Base-by-base conservation (phyloP, 2,113 vertebrate species). In the Tyto alba region DNA sequence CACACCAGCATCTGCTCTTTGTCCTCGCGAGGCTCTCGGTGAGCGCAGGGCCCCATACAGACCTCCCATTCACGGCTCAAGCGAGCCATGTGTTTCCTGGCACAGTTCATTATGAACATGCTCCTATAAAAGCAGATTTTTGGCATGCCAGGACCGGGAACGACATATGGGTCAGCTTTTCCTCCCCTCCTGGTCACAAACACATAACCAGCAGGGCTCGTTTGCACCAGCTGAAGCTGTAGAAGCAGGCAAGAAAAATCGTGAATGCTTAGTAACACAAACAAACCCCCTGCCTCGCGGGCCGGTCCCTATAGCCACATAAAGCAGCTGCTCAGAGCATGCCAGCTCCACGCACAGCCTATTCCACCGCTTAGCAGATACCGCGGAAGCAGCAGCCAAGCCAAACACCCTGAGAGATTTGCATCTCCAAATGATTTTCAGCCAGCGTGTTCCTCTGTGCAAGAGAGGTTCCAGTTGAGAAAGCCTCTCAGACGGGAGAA, bases 61-160 rank as follows among this genome's bases (percentile, higher is more conserved):
- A 94, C 81, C 94, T 91, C 92, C 71, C 89, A 80, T 95, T 95
- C 94, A 91, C 5, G 41, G 80, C 80, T 81, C 4, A 0, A 72
- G 90, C 53, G 18, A 89, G 86, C 92, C 96, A 93, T 95, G 81
- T 93, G 94, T 96, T 96, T 95, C 93, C 96, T 94, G 89, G 89
- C 94, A 95, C 76, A 60, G 84, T 30, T 95, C 81, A 48, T 88
- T 89, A 95, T 3, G 50, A 96, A 66, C 87, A 91, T 1, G 26
- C 89, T 89, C 84, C 29, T 67, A 89, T 85, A 94, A 93, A 95
- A 82, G 86, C 71, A 50, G 62, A 94, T 88, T 95, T 95, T 93
- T 96, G 81, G 92, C 93, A 52, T 91, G 95, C 85, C 73, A 77
- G 72, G 78, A 45, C 47, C 30, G 32, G 74, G 94, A 96, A 85